These are phyloP conservation scores for Colostygia pectinataria DNA, from an alignment of 2,888 invertebrate genomes.

Conservation along the genomic window DNA sequence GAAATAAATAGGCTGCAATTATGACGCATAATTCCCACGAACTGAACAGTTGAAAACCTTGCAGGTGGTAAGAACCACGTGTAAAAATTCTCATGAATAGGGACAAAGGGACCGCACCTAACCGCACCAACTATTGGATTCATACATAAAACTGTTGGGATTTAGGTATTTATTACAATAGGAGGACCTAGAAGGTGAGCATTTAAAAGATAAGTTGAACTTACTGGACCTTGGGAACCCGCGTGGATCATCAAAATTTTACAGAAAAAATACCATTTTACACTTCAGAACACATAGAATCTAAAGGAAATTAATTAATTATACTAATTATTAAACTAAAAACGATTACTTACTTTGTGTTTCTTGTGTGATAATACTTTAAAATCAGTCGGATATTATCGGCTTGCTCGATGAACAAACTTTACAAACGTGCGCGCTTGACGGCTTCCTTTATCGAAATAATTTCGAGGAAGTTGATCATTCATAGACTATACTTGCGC, in stretches of 20 bases:
- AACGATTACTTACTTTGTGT: conserved; percentile 58
- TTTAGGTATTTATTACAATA: too few relatives aligned
- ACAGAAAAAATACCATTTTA: background rate
- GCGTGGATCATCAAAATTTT: background rate
- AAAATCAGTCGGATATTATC: conserved; percentile 58
- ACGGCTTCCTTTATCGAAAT: conserved; percentile 74
- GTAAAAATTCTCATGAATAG: conserved; percentile 2
- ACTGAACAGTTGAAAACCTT: conserved; percentile 6
- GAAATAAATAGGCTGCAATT: background rate
- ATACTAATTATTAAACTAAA: too few relatives aligned
- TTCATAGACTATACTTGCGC: conserved; percentile 52
- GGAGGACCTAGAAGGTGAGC: background rate
- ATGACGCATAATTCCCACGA: background rate
- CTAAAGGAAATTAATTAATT: background rate
- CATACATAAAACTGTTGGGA: too few relatives aligned
- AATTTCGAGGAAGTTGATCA: conserved; percentile 46
- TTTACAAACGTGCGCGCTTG: conserved; percentile 80
- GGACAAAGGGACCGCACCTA: conserved; percentile 5
- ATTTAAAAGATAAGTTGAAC: too few relatives aligned
- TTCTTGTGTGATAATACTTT: conserved; percentile 48
- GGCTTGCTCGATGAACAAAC: conserved; percentile 63
- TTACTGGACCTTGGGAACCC: conserved; percentile 21
- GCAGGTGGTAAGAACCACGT: conserved; percentile 26
- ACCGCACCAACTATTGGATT: background rate
- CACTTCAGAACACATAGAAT: background rate